A percentile compares a stretch with the other conserved stretches of the same genome.
Conservation (phyloP, 2,888 invertebrate species). For the Drosophila flavopinicola region DNA sequence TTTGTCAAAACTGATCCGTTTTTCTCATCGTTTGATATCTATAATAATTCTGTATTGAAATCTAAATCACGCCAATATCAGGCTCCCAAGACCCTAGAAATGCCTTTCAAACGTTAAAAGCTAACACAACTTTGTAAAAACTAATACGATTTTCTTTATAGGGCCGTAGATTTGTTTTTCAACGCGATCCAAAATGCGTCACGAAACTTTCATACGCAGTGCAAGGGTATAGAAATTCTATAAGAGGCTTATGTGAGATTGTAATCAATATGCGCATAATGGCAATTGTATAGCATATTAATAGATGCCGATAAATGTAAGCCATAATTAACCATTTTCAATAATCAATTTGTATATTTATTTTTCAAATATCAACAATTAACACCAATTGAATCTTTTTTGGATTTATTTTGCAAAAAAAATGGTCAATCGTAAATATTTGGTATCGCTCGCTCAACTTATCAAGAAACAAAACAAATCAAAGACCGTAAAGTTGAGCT, state of each 20-base stretch:
- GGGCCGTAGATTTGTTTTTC: too few relatives aligned
- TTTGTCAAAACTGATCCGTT: too few relatives aligned
- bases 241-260: slow-evolving; percentile 1
- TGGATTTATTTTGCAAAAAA: too few relatives aligned
- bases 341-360: neutral
- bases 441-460: neutral
- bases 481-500: neutral
- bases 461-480: neutral
- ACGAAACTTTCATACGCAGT: neutral
- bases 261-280: slow-evolving; percentile 2
- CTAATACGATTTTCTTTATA: too few relatives aligned
- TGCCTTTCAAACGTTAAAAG: too few relatives aligned
- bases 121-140: too few relatives aligned
- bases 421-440: slow-evolving; percentile 6
- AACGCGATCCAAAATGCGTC: neutral
- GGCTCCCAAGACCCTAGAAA: too few relatives aligned
- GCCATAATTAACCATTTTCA: neutral
- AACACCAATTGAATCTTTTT: neutral
- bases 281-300: neutral
- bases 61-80: too few relatives aligned
- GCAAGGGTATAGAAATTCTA: neutral
- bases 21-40: too few relatives aligned
- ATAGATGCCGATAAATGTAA: neutral
- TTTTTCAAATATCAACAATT: neutral
- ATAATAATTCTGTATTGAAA: too few relatives aligned